Base-by-base conservation (phyloP, 2,888 invertebrate genomes). In the Acanthosepion esculentum region DNA sequence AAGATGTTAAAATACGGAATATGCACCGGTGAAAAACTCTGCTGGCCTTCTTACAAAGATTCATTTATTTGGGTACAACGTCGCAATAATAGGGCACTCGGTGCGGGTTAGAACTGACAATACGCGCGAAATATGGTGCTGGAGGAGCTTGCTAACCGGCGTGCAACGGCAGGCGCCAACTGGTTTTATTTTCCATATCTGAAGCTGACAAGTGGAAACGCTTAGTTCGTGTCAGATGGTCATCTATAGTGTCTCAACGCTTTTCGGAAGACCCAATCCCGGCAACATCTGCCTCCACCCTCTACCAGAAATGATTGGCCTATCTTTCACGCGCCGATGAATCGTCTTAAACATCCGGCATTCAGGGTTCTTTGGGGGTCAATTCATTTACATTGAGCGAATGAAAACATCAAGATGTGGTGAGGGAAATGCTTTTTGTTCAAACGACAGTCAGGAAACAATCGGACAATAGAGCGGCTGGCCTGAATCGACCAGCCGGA, bases 331-430 rank as follows among this genome's bases (percentile, higher is more conserved):
- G n/a, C 78, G n/a, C 18, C 78, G 78, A 33, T 78, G 78, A 33
- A n/a, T 78, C 78, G n/a, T 78, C 78, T 78, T 78, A 78, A 78
- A 78, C 78, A n/a, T n/a, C 78, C 78, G 78, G n/a, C 78, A 78
- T 78, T n/a, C 78, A 78, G 15, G 78, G n/a, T 15, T 78, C 78
- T 78, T 78, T 78, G 78, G 78, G 78, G 78, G 78, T 78, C 78
- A 78, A n/a, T 78, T 78, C 78, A 78, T 78, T 33, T 78, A 78
- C 78, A 78, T 78, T 78, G 78, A 33, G 4, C n/a, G n/a, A 33
- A 78, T 78, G 78, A 78, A 78, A 78, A 78, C 78, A 78, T 78
- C 78, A 78, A 78, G n/a, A 78, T n/a, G n/a, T n/a, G n/a, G n/a
- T 18, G 78, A n/a, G n/a, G 78, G 78, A 78, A 33, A n/a, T 15